Percentiles rank a stretch among this genome's conserved stretches.
phyloP scores from a whole-genome alignment of 2,113 vertebrate species.

The Rattus rattus region DNA sequence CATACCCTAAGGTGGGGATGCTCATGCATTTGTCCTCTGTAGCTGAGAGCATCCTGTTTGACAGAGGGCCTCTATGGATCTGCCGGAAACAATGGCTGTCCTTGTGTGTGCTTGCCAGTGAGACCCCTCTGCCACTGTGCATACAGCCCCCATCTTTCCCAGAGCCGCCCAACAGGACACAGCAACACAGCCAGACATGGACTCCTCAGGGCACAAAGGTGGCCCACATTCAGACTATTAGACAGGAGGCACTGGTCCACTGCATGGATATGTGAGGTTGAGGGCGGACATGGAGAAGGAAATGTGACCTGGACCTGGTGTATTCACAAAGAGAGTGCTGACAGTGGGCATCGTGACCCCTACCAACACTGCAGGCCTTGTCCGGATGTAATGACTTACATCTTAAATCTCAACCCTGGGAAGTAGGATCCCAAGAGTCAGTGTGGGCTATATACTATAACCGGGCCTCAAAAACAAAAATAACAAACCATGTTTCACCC shows the following conservation, averaged over 20 bases:
- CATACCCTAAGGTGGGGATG: neutral
- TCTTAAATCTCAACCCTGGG: neutral
- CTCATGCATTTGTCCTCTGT: neutral
- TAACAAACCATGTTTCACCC: neutral
- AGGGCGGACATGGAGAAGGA: neutral
- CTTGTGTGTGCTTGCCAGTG: neutral
- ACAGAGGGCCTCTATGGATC: neutral
- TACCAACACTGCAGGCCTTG: neutral
- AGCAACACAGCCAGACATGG: neutral
- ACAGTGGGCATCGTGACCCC: neutral
- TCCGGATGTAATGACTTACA: too few species aligned
- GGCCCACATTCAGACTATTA: neutral
- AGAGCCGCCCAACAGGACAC: neutral
- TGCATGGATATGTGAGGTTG: neutral
- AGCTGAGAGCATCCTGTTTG: neutral
- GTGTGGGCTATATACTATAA: neutral
- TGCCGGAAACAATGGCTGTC: neutral
- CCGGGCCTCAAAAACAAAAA: neutral
- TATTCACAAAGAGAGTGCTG: neutral
- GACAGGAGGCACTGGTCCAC: neutral
- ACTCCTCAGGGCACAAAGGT: neutral
- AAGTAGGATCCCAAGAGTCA: neutral
- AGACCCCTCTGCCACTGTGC: neutral
- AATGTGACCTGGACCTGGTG: accelerated
- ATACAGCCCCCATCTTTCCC: neutral